Conservation (phyloP, 2,888 invertebrate genomes). For the Conchocele bisecta region DNA sequence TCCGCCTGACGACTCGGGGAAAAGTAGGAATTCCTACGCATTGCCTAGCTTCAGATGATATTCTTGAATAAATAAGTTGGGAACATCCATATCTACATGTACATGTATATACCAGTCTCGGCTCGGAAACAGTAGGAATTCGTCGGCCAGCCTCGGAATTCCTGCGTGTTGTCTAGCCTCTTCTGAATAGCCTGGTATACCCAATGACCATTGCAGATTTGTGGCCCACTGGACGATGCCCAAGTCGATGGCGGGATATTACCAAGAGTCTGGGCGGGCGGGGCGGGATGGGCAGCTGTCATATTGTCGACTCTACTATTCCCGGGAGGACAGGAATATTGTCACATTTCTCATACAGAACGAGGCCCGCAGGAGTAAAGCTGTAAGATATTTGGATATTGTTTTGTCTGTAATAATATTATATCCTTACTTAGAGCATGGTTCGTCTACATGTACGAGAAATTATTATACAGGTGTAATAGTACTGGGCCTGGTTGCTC, state of each 20-base stretch:
- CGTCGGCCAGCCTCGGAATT: too few species aligned
- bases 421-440: too few species aligned
- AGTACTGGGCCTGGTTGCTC: too few species aligned
- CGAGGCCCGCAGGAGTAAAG: conserved; percentile 83
- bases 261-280: conserved; percentile 97
- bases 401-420: too few species aligned
- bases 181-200: background rate
- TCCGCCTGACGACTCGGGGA: too few species aligned
- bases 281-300: conserved; percentile 96
- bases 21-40: too few species aligned
- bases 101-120: background rate
- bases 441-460: too few species aligned
- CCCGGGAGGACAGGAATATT: conserved; percentile 90
- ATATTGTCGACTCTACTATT: conserved; percentile 96
- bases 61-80: too few species aligned
- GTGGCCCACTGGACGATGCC: conserved; percentile 98
- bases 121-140: background rate
- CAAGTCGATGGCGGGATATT: conserved; percentile 97
- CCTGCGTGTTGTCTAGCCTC: too few species aligned
- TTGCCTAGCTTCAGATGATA: too few species aligned
- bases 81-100: too few species aligned
- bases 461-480: too few species aligned
- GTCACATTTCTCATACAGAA: conserved; percentile 91
- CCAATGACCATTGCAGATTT: conserved; percentile 86
- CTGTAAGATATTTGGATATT: conserved; percentile 54